Conservation (phyloP, 2,113 vertebrate genomes). For the Rhinoptilus africanus region DNA sequence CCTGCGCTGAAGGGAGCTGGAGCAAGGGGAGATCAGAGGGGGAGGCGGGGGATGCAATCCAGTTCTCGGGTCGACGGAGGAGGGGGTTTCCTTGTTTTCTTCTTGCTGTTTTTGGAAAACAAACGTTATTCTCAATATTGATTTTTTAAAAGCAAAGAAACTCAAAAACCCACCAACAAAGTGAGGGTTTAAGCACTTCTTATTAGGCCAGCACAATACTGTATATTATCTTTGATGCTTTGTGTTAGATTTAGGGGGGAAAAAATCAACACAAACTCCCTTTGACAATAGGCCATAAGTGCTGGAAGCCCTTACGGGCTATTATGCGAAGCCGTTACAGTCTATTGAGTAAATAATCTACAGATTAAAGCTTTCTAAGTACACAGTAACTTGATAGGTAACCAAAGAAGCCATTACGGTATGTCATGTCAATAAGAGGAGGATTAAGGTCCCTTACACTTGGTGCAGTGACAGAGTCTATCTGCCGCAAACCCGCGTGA, state of each 20-base stretch:
- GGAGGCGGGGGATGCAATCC: neutral
- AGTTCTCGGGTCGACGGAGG: neutral
- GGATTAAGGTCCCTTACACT: constrained; percentile 18
- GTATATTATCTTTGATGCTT: neutral
- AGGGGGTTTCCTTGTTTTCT: neutral
- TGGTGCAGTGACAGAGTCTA: neutral
- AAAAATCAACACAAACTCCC: neutral
- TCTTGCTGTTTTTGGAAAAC: neutral
- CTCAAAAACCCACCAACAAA: neutral
- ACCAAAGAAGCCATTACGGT: constrained; percentile 13
- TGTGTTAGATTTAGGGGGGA: neutral
- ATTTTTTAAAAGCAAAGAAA: neutral
- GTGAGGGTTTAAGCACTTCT: neutral
- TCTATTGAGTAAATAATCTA: constrained; percentile 62
- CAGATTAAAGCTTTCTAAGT: constrained; percentile 56
- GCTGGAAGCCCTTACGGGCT: neutral
- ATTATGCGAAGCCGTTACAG: neutral
- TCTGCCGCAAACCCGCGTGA: neutral
- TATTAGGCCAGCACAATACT: neutral
- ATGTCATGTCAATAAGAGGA: constrained; percentile 31
- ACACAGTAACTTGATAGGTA: constrained; percentile 44
- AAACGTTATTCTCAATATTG: neutral
- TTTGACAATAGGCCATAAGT: neutral
- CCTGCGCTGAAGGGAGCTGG: neutral
- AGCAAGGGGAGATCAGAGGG: neutral